Evolutionary conservation across 2,113 vertebrate genomes (phyloP), one percentile per base, ranked within the genome.

Genomic region (Burhinus bistriatus): DNA sequence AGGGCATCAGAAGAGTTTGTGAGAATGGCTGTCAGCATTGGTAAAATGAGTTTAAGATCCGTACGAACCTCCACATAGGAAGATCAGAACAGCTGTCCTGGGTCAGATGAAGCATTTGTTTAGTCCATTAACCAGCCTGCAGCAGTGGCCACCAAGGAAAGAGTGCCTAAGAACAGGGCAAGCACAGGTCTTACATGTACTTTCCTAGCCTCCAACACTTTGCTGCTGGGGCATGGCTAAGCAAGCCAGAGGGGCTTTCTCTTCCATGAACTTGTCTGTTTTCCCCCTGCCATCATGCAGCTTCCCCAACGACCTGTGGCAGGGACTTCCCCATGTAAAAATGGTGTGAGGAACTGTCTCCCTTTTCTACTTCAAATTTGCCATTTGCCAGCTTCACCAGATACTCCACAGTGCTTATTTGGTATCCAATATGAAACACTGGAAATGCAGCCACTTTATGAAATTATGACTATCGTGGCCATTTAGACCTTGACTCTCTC

Each of bases 11-110:
- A 88, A 59, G 25, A 13, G 14, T 55, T 21, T 57, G 34, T 47
- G 23, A 47, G 36, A 54, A 42, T 59, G 36, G 8, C 38, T 79
- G 30, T 44, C 66, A 81, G 36, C 44, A 6, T 21, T 47, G 38
- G 5, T 49, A 19, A 27, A 80, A 77, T 58, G 32, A 65, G 47
- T 80, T 73, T 54, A 64, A 59, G 2, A 16, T 36, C 18, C 1
- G 0, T 38, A 15, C 0, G 1, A 81, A 49, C 44, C 44, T 89
- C 15, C 16, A 12, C 0, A 0, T 58, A n/a, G 52, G n/a, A 71
- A 54, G 16, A 69, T 58, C 14, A 8, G 32, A 73, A 42, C 8
- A 59, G 27, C 44, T 44, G 15, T 88, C 45, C 57, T 54, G 14
- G 10, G 15, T 70, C 19, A 44, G 29, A 18, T 1, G 0, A 27